Percentiles rank a stretch among this genome's conserved stretches.
phyloP scores from a whole-genome alignment of 2,113 vertebrate species.

The Isichthys henryi region DNA sequence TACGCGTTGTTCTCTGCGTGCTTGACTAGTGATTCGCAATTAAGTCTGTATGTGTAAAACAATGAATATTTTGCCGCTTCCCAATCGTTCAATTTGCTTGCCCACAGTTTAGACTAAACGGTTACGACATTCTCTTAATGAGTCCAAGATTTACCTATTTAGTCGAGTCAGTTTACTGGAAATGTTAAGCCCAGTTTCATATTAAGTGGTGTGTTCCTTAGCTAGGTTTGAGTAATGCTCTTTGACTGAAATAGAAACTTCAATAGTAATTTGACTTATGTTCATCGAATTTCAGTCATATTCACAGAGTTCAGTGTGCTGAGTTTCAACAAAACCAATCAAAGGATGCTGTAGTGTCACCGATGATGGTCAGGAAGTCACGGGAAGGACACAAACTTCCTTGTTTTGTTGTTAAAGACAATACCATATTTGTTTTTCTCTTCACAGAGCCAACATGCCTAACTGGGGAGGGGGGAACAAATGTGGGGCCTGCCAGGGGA shows the following conservation, averaged over 20 bases:
- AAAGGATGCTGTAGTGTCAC: not conserved
- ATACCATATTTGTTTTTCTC: not conserved
- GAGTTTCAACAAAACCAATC: not conserved
- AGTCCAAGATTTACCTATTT: not conserved
- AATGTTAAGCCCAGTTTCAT: not conserved
- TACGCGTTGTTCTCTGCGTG: not conserved
- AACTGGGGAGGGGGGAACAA: conserved; percentile 95
- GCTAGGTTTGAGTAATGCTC: not conserved
- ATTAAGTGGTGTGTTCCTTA: not conserved
- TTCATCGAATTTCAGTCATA: not conserved
- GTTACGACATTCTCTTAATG: not conserved
- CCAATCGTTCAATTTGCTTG: not conserved
- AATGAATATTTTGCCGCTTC: not conserved
- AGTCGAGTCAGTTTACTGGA: not conserved
- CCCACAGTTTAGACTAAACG: not conserved
- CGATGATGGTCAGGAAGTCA: not conserved
- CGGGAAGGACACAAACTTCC: not conserved
- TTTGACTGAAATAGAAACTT: not conserved
- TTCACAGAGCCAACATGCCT: conserved; percentile 64
- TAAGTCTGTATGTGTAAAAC: not conserved
- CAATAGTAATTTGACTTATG: not conserved
- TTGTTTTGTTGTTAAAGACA: conserved; percentile 13
- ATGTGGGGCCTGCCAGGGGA: conserved; percentile 71
- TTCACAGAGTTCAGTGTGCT: not conserved
- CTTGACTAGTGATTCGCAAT: not conserved